Evolutionary conservation across 2,888 invertebrate genomes (phyloP), one percentile per base, ranked within the genome.

Genomic region (Pachliopta kotzebuea): DNA sequence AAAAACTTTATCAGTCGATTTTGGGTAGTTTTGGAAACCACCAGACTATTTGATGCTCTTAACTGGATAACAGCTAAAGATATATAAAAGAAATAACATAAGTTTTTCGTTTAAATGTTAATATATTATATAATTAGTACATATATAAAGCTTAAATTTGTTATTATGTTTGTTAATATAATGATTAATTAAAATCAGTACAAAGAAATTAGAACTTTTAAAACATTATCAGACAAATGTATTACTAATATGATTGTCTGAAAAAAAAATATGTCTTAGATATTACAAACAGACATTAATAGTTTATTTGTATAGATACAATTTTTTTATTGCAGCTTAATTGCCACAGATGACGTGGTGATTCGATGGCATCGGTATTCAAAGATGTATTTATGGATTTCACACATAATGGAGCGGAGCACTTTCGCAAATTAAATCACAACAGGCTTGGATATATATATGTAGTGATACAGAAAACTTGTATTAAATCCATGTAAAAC

Each of bases 341-440:
- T 59, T 60, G 56, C 53, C 62, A 18, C 56, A 60, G 56, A 42
- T 52, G 45, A 37, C 59, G 53, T 60, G 59, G n/a, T 21, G 24
- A 14, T 37, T 18, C 45, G 4, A 45, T 45, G 45, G 18, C 45
- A 45, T 45, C 45, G n/a, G 29, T 45, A 21, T 70, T 74, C 68
- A 70, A 69, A 71, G 68, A 70, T 71, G 70, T 72, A 75, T 76
- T 80, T 81, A 81, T 78, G 74, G 75, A 81, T 80, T 81, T 80
- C 78, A 80, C 79, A 76, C 75, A 70, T 69, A 71, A 67, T 71
- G 70, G 26, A 71, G 66, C 74, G 76, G 76, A 74, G 72, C 69
- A 76, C 76, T 77, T 78, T 66, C 61, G 66, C 66, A 67, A 65
- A 65, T 63, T 56, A 55, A 64, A 60, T 53, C 61, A 62, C 50